Base-by-base conservation (phyloP, 2,797 vertebrate genomes). In the Mormyrus hasselquistii region DNA sequence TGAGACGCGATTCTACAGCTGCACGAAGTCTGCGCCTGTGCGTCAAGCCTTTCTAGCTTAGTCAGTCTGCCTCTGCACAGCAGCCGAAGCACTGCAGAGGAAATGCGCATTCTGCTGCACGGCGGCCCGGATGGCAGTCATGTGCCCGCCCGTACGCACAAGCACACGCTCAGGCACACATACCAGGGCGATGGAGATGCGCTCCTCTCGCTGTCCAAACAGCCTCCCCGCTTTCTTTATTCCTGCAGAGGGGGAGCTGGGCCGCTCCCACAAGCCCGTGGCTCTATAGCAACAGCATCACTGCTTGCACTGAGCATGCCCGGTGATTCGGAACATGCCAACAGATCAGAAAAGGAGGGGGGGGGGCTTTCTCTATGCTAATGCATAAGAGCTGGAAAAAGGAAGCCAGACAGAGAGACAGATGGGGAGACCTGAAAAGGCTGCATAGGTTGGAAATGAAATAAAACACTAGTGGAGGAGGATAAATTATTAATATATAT, bases 221-320 rank as follows among this genome's bases (percentile, higher is more conserved):
- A 50, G 22, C 4, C 82, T 88, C 52, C 9, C 90, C 57, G 82
- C 50, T 79, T 73, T 89, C 49, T 47, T n/a, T 83, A 65, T 89
- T 38, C 87, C 89, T 22, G 16, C 65, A 87, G 84, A 89, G 76
- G 88, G 90, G 12, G 41, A 83, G 90, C 69, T 90, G 88, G 89
- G 87, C 88, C 87, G 73, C 88, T 88, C 69, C 38, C 82, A 44
- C 76, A n/a, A 29, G 88, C 90, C 59, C 89, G 62, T 85, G 88
- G 62, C 88, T 87, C 91, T 92, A 90, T 92, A 90, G 91, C 92
- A 92, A 92, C 91, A 92, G 91, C 91, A 90, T 91, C 91, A 89
- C 90, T 12, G 89, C 87, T 83, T 85, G 62, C 85, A 91, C 91
- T 89, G 91, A 92, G 91, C 91, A 91, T 87, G 91, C 91, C 89